A percentile compares a stretch with the other conserved stretches of the same genome.
Evolutionary conservation across 1,140 invertebrate genomes (phyloP).

Genomic region (Solenopsis fugax): DNA sequence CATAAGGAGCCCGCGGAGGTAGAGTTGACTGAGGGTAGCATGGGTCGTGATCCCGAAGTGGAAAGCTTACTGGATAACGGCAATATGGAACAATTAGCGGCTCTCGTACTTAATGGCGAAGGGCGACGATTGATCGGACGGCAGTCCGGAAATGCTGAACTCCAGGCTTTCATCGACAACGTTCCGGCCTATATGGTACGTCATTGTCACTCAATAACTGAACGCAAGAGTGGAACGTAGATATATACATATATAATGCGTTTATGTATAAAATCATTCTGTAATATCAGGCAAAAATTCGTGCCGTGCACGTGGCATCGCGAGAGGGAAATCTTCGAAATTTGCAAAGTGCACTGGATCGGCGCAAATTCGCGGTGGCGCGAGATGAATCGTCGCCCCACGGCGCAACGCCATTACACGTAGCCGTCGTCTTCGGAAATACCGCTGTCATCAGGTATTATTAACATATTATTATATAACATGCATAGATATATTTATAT

Average conservation of each 20-base stretch:
- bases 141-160: constrained; percentile 92
- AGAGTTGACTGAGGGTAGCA: constrained; percentile 77
- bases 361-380: constrained; percentile 96
- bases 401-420: constrained; percentile 97
- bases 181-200: constrained; percentile 95
- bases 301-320: constrained; percentile 95
- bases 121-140: constrained; percentile 92
- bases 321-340: constrained; percentile 94
- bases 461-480: not conserved
- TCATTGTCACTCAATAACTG: not conserved
- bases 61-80: constrained; percentile 90
- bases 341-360: constrained; percentile 94
- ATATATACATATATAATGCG: not conserved
- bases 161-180: constrained; percentile 96
- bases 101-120: constrained; percentile 94
- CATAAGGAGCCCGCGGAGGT: constrained; percentile 78
- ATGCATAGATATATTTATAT: not conserved
- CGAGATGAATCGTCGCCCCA: constrained; percentile 92
- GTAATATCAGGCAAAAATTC: constrained; percentile 92
- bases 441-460: constrained; percentile 88
- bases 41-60: constrained; percentile 87
- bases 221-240: not conserved
- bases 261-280: not conserved
- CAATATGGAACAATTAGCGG: constrained; percentile 96
- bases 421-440: constrained; percentile 94